A percentile compares a stretch with the other conserved stretches of the same genome.
These are phyloP conservation scores for Platynereis dumerilii DNA, from an alignment of 2,888 invertebrate genomes.

Conservation along the genomic window DNA sequence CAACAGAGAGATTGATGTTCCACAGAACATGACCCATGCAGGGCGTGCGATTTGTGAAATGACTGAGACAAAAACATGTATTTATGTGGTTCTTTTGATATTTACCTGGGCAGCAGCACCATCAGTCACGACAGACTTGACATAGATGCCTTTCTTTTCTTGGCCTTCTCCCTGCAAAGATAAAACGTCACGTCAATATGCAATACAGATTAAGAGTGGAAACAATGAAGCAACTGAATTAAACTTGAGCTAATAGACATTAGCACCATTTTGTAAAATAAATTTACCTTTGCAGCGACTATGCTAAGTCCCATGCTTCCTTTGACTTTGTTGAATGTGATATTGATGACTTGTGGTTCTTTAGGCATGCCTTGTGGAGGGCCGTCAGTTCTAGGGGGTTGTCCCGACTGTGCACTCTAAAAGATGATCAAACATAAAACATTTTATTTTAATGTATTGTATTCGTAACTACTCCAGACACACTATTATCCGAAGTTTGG, in stretches of 20 bases:
- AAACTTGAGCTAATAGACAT: too few relatives aligned
- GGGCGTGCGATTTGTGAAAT: too few relatives aligned
- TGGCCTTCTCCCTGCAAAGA: slow-evolving; percentile 75
- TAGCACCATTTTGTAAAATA: too few relatives aligned
- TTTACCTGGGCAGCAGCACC: slow-evolving; percentile 66
- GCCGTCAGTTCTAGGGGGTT: slow-evolving; percentile 1
- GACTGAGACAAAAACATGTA: too few relatives aligned
- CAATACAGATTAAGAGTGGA: too few relatives aligned
- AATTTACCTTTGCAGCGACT: slow-evolving; percentile 89
- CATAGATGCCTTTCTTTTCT: slow-evolving; percentile 92
- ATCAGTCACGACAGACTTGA: slow-evolving; percentile 94
- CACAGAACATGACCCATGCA: too few relatives aligned
- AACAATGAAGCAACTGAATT: too few relatives aligned
- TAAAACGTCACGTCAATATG: background rate
- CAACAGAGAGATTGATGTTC: too few relatives aligned
- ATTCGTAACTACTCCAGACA: background rate
- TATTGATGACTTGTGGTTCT: slow-evolving; percentile 77
- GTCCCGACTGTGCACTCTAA: slow-evolving; percentile 15
- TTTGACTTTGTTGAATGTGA: slow-evolving; percentile 90
- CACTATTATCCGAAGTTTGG: background rate
- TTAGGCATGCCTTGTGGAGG: slow-evolving; percentile 35
- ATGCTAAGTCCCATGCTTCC: slow-evolving; percentile 99
- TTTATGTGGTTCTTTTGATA: too few relatives aligned
- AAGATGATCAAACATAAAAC: background rate
- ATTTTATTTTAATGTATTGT: background rate